Evolutionary conservation across 53 echinoderm and acorn worm species (phyloP).

Genomic region (Zoroaster sp.): DNA sequence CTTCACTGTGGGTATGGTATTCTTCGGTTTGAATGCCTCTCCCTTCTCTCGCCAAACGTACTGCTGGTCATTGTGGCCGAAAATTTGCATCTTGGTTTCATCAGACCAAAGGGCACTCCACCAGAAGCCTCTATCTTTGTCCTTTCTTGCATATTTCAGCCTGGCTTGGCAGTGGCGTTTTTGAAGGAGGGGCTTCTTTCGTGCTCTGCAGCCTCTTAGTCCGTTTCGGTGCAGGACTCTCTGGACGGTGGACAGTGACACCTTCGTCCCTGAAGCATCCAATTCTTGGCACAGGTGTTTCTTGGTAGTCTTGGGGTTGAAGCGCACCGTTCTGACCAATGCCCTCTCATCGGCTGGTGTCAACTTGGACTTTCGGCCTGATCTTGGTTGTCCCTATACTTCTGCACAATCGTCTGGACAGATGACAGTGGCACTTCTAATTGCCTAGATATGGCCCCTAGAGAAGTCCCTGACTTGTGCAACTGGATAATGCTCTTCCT

Average conservation of each 20-base stretch:
- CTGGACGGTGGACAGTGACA: slow-evolving; percentile 23
- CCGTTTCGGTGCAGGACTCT: slow-evolving; percentile 23
- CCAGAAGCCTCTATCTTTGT: slow-evolving; percentile 27
- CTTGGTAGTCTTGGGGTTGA: too few species aligned
- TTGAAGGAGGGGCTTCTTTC: slow-evolving; percentile 42
- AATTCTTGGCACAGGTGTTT: neutral
- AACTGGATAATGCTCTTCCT: neutral
- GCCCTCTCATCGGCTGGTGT: neutral
- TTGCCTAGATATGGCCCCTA: neutral
- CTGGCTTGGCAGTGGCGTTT: slow-evolving; percentile 7
- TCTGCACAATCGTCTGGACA: neutral
- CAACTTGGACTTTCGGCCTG: neutral
- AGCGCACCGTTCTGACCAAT: neutral
- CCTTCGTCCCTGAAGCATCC: slow-evolving; percentile 1
- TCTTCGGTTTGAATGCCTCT: slow-evolving; percentile 36
- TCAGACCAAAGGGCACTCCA: slow-evolving; percentile 17
- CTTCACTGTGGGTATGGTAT: slow-evolving; percentile 42
- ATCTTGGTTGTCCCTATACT: too few species aligned
- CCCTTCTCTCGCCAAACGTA: too few species aligned
- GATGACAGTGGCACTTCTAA: neutral
- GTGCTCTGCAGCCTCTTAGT: slow-evolving; percentile 1
- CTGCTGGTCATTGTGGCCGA: slow-evolving; percentile 13
- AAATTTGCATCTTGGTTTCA: slow-evolving; percentile 28
- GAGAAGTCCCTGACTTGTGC: neutral
- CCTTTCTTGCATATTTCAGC: slow-evolving; percentile 15